These are phyloP conservation scores for Tupaia chinensis DNA, from an alignment of 2,113 vertebrate genomes.

Conservation along the genomic window DNA sequence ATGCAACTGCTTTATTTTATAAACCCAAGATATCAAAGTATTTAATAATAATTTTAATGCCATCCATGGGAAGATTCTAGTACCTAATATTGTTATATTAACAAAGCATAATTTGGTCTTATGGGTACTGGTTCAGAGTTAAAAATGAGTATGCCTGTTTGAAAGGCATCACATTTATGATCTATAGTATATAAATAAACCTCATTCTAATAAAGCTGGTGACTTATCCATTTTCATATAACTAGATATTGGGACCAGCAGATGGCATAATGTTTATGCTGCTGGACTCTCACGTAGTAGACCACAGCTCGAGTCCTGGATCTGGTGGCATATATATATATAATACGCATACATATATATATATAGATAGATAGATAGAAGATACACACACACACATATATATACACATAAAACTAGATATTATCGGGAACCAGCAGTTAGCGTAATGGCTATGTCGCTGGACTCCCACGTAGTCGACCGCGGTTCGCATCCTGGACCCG, in stretches of 20 bases:
- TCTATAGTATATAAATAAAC: not conserved
- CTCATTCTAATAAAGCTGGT: not conserved
- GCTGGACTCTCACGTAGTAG: no score
- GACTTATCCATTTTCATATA: constrained; percentile 30
- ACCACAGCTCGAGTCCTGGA: no score
- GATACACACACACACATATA: no score
- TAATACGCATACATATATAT: no score
- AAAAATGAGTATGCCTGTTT: not conserved
- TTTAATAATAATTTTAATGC: not conserved
- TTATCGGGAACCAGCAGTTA: not conserved
- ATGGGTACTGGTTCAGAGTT: not conserved
- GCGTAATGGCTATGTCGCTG: no score
- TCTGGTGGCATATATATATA: no score
- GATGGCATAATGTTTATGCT: no score
- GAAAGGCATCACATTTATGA: constrained; percentile 11
- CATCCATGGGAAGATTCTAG: not conserved
- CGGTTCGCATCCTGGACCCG: no score
- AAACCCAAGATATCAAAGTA: not conserved
- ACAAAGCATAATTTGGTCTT: not conserved
- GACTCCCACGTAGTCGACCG: no score
- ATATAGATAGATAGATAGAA: no score
- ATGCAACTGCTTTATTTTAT: not conserved
- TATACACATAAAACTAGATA: not conserved
- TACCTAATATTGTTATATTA: constrained; percentile 26
- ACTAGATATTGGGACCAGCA: not conserved